Conservation (phyloP, 2,888 invertebrate genomes). For the Charanyca ferruginea region DNA sequence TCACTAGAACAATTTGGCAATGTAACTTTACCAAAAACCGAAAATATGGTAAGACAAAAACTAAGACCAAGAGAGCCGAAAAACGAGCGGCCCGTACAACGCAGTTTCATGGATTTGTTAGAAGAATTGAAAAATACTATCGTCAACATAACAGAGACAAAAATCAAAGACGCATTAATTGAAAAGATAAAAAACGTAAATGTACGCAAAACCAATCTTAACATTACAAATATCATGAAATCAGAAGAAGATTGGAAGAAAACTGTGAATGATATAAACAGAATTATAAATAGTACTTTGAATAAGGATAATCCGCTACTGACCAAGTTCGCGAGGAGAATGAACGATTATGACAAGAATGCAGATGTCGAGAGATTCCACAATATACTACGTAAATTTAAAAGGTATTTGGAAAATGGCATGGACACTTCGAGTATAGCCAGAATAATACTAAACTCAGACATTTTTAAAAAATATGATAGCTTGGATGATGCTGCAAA, state of each 20-base stretch:
- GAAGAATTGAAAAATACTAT: too few species aligned
- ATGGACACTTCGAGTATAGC: conserved; percentile 7
- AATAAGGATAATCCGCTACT: neutral
- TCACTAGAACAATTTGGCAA: neutral
- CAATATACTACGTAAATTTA: conserved; percentile 24
- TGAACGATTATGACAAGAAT: conserved; percentile 28
- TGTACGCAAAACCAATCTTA: too few species aligned
- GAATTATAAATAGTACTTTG: neutral
- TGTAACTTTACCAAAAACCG: neutral
- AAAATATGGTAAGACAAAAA: neutral
- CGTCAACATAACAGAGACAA: too few species aligned
- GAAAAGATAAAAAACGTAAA: too few species aligned
- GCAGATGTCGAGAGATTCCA: conserved; percentile 14
- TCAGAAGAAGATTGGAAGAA: neutral
- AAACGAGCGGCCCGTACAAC: too few species aligned
- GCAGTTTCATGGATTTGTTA: too few species aligned
- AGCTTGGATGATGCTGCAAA: conserved; percentile 8
- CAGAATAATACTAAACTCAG: conserved; percentile 14
- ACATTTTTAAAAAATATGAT: conserved; percentile 12
- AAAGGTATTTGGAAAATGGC: neutral
- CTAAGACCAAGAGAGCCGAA: neutral
- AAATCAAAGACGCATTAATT: too few species aligned
- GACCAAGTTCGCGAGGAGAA: neutral
- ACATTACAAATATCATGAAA: neutral
- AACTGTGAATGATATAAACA: neutral